These are phyloP conservation scores for Helogale parvula DNA, from an alignment of 2,113 vertebrate species.

Conservation along the genomic window DNA sequence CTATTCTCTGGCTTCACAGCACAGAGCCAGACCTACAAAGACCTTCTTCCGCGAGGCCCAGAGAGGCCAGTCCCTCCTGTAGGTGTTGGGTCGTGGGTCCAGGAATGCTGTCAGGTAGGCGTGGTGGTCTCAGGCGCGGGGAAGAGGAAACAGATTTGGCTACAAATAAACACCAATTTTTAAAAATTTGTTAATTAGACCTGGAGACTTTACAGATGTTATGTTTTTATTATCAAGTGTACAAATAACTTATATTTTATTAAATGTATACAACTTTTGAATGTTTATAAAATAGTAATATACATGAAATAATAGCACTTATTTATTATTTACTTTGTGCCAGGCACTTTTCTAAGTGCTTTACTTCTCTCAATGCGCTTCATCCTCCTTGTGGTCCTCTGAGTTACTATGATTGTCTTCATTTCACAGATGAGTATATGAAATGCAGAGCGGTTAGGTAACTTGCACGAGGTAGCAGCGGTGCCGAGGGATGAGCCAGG, in stretches of 20 bases:
- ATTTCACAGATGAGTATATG: not conserved
- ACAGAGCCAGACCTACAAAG: not conserved
- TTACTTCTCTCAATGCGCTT: not conserved
- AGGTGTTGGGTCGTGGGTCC: fast-evolving
- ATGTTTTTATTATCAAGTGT: not conserved
- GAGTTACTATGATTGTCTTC: not conserved
- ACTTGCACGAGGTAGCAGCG: not conserved
- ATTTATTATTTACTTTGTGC: not conserved
- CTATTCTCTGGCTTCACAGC: not conserved
- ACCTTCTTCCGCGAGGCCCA: not conserved
- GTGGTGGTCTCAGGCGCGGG: not conserved
- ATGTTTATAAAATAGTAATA: not conserved
- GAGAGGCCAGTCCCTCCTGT: not conserved
- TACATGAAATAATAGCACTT: not conserved
- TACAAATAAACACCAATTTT: not conserved
- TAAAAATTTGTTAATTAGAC: not conserved
- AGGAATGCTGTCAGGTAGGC: not conserved
- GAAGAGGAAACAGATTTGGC: not conserved
- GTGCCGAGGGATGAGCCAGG: not conserved
- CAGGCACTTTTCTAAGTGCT: not conserved
- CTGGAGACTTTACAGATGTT: not conserved
- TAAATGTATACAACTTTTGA: not conserved
- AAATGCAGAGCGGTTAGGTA: not conserved
- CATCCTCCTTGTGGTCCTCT: not conserved
- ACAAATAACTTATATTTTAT: not conserved